Conservation (phyloP, 2,797 vertebrate genomes). For the Eurystomus glaucurus region DNA sequence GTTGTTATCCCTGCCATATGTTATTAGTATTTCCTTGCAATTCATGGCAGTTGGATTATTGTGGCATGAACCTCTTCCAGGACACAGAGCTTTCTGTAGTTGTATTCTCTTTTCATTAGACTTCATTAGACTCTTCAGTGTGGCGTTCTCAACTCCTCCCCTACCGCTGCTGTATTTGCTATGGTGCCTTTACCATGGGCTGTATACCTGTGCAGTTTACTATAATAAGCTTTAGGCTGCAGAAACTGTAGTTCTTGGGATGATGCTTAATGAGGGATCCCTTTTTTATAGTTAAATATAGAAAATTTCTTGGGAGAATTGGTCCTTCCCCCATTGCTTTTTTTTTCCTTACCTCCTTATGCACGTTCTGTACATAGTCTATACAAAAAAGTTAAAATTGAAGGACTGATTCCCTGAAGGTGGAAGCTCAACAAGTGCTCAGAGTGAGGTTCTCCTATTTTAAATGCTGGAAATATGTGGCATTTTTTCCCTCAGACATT, state of each 20-base stretch:
- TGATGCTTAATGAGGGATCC: not conserved
- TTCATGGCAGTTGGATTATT: not conserved
- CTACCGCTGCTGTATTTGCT: not conserved
- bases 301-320: not conserved
- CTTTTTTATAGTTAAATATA: not conserved
- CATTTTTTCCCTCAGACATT: not conserved
- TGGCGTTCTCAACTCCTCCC: not conserved
- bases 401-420: not conserved
- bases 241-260: not conserved
- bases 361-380: not conserved
- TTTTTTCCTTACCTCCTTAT: rapidly evolving
- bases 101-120: not conserved
- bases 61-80: not conserved
- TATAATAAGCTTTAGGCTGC: not conserved
- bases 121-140: not conserved
- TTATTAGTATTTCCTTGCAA: not conserved
- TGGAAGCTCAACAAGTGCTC: not conserved
- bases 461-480: not conserved
- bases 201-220: not conserved
- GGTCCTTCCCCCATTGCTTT: not conserved
- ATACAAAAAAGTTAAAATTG: not conserved
- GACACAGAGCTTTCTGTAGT: not conserved
- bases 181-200: not conserved
- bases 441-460: not conserved
- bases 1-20: not conserved